Conservation (phyloP, 1,140 invertebrate species). For the Belonocnema kinseyi region DNA sequence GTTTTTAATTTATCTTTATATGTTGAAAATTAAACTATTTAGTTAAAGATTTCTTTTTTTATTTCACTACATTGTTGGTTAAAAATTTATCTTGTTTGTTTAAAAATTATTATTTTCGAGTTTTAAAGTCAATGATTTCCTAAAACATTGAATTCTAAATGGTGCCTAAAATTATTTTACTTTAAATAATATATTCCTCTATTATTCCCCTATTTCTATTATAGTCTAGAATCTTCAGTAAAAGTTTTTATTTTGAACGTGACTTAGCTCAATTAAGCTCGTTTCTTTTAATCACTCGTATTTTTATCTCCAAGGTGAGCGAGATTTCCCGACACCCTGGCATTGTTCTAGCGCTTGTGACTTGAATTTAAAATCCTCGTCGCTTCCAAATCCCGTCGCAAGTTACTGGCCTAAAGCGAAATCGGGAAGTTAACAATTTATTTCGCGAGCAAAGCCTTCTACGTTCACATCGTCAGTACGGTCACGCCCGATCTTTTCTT, state of each 20-base stretch:
- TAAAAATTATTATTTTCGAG: too few species aligned
- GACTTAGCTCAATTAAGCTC: conserved; percentile 1
- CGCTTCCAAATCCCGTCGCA: conserved; percentile 35
- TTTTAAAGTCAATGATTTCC: too few species aligned
- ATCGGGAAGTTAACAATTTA: conserved; percentile 61
- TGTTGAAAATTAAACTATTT: too few species aligned
- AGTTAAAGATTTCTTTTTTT: too few species aligned
- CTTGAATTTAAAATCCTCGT: conserved; percentile 53
- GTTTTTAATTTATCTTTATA: too few species aligned
- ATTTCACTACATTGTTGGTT: too few species aligned
- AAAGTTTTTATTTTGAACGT: neutral
- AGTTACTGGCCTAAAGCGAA: conserved; percentile 39
- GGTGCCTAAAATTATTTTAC: too few species aligned
- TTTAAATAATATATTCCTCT: too few species aligned
- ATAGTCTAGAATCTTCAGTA: neutral
- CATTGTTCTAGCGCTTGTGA: conserved; percentile 49
- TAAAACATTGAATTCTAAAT: too few species aligned
- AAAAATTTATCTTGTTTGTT: too few species aligned
- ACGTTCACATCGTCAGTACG: conserved; percentile 52
- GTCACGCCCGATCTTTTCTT: conserved; percentile 57
- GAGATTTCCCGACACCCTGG: conserved; percentile 45
- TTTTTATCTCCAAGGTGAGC: conserved; percentile 16
- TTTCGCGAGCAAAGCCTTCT: conserved; percentile 46
- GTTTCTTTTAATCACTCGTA: conserved; percentile 7
- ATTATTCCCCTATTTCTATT: too few species aligned